These are phyloP conservation scores for Lordiphosa stackelbergi DNA, from an alignment of 1,140 invertebrate genomes.

Conservation along the genomic window DNA sequence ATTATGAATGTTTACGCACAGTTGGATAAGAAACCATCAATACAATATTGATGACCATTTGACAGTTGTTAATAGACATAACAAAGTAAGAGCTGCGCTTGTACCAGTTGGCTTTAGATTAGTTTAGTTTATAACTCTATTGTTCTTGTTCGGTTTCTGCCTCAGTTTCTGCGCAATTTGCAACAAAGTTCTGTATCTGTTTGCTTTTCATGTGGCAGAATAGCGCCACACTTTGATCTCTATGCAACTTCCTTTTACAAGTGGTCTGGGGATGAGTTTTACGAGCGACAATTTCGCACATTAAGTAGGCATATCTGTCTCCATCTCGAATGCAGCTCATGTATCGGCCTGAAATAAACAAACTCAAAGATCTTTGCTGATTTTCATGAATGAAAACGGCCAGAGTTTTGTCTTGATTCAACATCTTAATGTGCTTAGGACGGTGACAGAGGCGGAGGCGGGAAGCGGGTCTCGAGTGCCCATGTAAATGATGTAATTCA, in stretches of 20 bases:
- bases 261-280: neutral
- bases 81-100: too few species aligned
- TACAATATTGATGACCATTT: too few species aligned
- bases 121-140: too few species aligned
- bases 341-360: conserved; percentile 4
- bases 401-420: conserved; percentile 1
- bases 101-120: too few species aligned
- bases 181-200: conserved; percentile 13
- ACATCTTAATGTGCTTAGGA: conserved; percentile 48
- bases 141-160: too few species aligned
- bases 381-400: conserved; percentile 8
- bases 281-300: conserved; percentile 14
- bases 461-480: conserved; percentile 9
- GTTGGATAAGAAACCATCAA: conserved; percentile 6
- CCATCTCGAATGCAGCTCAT: conserved; percentile 2
- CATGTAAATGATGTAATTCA: conserved; percentile 68
- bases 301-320: conserved; percentile 8
- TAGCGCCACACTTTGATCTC: conserved; percentile 10
- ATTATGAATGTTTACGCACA: conserved; percentile 29
- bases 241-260: too few species aligned
- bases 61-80: too few species aligned
- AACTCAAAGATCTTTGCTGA: conserved; percentile 13
- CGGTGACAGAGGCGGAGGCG: neutral
- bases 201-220: conserved; percentile 4
- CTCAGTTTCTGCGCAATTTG: neutral